Conservation (phyloP, 92 coral and sea anemone genomes). For the Meandrina meandrites region DNA sequence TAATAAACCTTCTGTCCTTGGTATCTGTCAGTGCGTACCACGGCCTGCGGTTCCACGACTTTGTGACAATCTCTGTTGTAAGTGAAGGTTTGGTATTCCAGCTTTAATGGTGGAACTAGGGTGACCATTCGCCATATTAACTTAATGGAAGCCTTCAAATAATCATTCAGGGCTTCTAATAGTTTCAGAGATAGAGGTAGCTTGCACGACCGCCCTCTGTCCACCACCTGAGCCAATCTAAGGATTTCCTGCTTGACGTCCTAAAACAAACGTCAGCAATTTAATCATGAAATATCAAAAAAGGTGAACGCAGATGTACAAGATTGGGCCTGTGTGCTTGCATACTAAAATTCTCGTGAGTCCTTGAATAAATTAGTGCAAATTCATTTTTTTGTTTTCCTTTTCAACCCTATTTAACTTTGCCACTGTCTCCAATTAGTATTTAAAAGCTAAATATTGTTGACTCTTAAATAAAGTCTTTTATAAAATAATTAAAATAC, state of each 20-base stretch:
- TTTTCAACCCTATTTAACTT: too few relatives aligned
- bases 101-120: conserved; percentile 3
- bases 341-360: background rate
- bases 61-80: background rate
- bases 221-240: background rate
- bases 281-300: too few relatives aligned
- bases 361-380: too few relatives aligned
- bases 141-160: background rate
- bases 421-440: too few relatives aligned
- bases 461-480: too few relatives aligned
- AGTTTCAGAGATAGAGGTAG: background rate
- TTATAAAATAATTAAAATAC: too few relatives aligned
- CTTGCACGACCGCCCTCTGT: background rate
- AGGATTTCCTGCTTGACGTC: background rate
- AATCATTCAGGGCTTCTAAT: background rate
- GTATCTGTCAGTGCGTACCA: background rate
- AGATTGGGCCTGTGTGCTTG: background rate
- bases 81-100: background rate
- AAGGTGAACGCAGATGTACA: too few relatives aligned
- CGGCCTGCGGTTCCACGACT: background rate
- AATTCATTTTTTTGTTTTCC: too few relatives aligned
- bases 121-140: conserved; percentile 31
- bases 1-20: background rate
- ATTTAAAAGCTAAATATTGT: too few relatives aligned
- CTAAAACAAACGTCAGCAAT: background rate